Conservation (phyloP, 2,113 vertebrate genomes). For the Neotoma lepida region DNA sequence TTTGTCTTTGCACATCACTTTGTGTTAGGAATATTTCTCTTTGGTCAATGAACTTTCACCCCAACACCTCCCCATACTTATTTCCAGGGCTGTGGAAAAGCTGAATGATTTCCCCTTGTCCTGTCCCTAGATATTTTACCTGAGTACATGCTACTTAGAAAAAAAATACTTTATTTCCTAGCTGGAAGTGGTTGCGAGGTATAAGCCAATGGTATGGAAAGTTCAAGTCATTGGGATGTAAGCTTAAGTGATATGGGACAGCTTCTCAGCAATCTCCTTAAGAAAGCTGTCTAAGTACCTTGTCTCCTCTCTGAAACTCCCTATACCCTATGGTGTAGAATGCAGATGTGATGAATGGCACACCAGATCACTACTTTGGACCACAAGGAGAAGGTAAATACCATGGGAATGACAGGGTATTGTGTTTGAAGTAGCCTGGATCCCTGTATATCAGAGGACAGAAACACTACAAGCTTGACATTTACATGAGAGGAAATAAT, state of each 20-base stretch:
- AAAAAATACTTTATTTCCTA: neutral
- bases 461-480: neutral
- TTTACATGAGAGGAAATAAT: slow-evolving; percentile 29
- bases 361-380: neutral
- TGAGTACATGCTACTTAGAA: slow-evolving; percentile 19
- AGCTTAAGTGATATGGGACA: neutral
- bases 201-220: neutral
- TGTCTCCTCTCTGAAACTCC: slow-evolving; percentile 7
- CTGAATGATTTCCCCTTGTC: neutral
- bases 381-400: neutral
- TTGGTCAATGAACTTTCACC: neutral
- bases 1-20: slow-evolving; percentile 28
- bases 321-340: neutral
- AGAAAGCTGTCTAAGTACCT: neutral
- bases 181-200: neutral
- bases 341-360: neutral
- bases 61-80: neutral
- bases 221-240: neutral
- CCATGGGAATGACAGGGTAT: neutral
- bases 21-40: neutral
- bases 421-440: slow-evolving; percentile 9
- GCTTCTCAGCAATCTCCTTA: neutral
- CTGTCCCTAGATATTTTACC: slow-evolving; percentile 17
- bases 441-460: neutral
- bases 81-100: neutral